These are phyloP conservation scores for Taxidea taxus DNA, from an alignment of 2,113 vertebrate species.

Conservation along the genomic window DNA sequence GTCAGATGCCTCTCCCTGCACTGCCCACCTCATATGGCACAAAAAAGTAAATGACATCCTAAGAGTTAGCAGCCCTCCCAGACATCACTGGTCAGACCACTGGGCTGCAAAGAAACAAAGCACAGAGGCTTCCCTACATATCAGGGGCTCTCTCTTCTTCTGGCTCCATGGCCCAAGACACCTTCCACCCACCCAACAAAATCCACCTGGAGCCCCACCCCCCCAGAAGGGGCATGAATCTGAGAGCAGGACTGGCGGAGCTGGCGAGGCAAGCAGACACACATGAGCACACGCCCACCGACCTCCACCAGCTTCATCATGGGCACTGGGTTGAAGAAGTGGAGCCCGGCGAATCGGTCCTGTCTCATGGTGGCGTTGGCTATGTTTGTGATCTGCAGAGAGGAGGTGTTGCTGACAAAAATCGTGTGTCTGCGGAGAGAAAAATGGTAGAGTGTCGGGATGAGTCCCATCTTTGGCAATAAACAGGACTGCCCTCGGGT, in stretches of 20 bases:
- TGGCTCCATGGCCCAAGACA: neutral
- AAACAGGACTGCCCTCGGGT: neutral
- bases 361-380: constrained; percentile 92
- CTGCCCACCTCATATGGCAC: neutral
- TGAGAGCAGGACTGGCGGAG: neutral
- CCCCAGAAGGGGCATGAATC: neutral
- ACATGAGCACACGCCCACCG: neutral
- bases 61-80: neutral
- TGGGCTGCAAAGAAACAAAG: neutral
- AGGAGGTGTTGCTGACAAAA: constrained; percentile 98
- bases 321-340: constrained; percentile 98
- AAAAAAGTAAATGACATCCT: neutral
- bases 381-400: constrained; percentile 90
- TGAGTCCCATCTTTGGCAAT: neutral
- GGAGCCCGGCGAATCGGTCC: constrained; percentile 95
- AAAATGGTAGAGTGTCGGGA: accelerated
- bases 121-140: neutral
- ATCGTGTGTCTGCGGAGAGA: constrained; percentile 89
- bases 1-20: neutral
- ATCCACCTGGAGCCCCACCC: neutral
- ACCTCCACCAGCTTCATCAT: constrained; percentile 99
- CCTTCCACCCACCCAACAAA: too few relatives aligned
- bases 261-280: accelerated
- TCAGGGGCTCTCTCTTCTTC: neutral
- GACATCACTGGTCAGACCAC: neutral